Conservation (phyloP, 1,140 invertebrate genomes). For the Drosophila seguyi region DNA sequence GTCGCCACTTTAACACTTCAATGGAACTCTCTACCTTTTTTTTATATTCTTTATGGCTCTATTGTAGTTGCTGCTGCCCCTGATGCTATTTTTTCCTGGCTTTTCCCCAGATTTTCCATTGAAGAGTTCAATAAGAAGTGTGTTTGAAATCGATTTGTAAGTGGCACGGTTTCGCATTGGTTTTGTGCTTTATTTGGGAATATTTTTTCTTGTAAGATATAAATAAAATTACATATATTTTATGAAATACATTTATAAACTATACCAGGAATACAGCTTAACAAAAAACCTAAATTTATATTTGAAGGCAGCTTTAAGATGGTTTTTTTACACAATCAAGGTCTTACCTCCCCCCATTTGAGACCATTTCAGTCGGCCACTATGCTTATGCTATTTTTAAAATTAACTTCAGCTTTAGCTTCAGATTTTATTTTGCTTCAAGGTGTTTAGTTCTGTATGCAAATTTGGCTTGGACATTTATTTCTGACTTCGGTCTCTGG, state of each 20-base stretch:
- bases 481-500: constrained; percentile 20
- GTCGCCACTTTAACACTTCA: constrained; percentile 73
- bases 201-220: background rate
- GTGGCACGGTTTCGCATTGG: constrained; percentile 1
- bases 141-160: constrained; percentile 33
- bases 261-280: too few relatives aligned
- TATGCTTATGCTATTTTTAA: constrained; percentile 6
- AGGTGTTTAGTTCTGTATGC: constrained; percentile 33
- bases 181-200: background rate
- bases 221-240: background rate
- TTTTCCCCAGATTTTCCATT: constrained; percentile 23
- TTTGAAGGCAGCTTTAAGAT: background rate
- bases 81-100: constrained; percentile 33
- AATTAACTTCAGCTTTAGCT: too few relatives aligned
- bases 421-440: constrained; percentile 20
- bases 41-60: constrained; percentile 11
- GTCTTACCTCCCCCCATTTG: background rate
- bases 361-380: background rate
- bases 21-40: constrained; percentile 48
- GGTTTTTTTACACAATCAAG: constrained; percentile 12
- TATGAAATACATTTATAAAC: background rate
- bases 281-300: too few relatives aligned
- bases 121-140: constrained; percentile 4
- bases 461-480: constrained; percentile 34
- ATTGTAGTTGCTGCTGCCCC: constrained; percentile 12